Percentiles rank a stretch among this genome's conserved stretches.
Evolutionary conservation across 2,113 vertebrate genomes (phyloP).

Genomic region (Sander lucioperca): DNA sequence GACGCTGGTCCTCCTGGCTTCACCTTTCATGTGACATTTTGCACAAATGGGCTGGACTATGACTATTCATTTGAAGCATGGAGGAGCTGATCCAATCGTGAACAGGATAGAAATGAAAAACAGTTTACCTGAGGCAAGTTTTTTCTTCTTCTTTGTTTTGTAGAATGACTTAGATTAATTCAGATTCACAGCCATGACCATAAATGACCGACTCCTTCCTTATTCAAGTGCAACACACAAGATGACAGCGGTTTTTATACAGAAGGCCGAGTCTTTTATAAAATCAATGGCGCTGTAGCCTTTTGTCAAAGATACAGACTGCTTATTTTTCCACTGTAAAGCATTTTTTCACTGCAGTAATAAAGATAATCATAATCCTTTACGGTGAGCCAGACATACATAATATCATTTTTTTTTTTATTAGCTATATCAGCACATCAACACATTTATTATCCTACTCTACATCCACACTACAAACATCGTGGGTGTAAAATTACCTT

Average conservation of each 20-base stretch:
- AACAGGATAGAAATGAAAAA: background rate
- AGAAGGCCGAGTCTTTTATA: slow-evolving; percentile 17
- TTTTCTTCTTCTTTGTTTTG: slow-evolving; percentile 11
- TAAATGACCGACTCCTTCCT: slow-evolving; percentile 45
- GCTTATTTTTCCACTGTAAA: slow-evolving; percentile 1
- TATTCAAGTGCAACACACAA: slow-evolving; percentile 41
- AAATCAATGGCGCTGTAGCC: slow-evolving; percentile 47
- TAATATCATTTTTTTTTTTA: background rate
- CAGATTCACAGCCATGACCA: slow-evolving; percentile 27
- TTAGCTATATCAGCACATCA: too few relatives aligned
- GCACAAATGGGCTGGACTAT: slow-evolving; percentile 10
- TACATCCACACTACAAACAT: too few relatives aligned
- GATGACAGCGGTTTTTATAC: slow-evolving; percentile 32
- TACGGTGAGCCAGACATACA: background rate
- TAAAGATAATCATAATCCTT: background rate
- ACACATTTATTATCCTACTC: too few relatives aligned
- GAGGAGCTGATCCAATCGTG: slow-evolving; percentile 10
- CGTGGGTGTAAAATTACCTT: too few relatives aligned
- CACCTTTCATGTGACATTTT: slow-evolving; percentile 28
- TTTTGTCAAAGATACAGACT: slow-evolving; percentile 27
- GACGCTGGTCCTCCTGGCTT: slow-evolving; percentile 9
- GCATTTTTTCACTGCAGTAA: background rate
- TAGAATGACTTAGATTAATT: slow-evolving; percentile 1
- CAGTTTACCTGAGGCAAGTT: background rate
- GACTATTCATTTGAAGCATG: slow-evolving; percentile 39